phyloP scores from a whole-genome alignment of 2,797 vertebrate species.

The Toxotes lorentzi region DNA sequence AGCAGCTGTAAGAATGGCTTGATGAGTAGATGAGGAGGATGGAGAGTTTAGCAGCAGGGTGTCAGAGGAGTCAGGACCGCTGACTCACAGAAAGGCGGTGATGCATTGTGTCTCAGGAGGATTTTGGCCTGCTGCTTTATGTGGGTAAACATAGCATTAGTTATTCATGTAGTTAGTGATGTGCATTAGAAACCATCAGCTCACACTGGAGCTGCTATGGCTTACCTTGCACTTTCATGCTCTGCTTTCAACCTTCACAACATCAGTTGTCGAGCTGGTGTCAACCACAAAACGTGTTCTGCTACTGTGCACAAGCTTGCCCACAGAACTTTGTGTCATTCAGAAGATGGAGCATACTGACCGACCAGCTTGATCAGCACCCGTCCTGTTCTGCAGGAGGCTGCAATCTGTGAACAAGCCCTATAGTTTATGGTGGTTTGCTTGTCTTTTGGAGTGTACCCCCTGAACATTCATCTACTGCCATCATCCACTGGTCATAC shows the following conservation, averaged over 20 bases:
- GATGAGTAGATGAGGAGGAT: conserved; percentile 13
- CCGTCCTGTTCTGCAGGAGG: neutral
- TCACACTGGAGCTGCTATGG: neutral
- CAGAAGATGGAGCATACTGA: neutral
- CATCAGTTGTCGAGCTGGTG: neutral
- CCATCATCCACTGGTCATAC: neutral
- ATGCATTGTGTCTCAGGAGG: conserved; percentile 3
- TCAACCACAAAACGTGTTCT: neutral
- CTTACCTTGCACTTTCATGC: neutral
- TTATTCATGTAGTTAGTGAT: neutral
- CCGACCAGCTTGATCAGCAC: neutral
- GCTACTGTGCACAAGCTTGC: neutral
- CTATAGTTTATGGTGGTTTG: neutral
- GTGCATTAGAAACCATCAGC: neutral
- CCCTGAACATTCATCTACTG: neutral
- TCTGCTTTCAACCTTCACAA: neutral
- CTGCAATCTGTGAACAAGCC: neutral
- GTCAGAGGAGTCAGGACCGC: neutral
- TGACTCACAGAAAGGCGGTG: conserved; percentile 20
- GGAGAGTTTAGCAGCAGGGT: conserved; percentile 7
- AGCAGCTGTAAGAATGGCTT: conserved; percentile 1
- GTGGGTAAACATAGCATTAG: conserved; percentile 12
- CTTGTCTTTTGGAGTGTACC: neutral
- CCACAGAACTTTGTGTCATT: neutral
- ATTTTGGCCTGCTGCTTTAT: conserved; percentile 2